Evolutionary conservation across 1,140 invertebrate genomes (phyloP).

Genomic region (Heliconius nattereri): DNA sequence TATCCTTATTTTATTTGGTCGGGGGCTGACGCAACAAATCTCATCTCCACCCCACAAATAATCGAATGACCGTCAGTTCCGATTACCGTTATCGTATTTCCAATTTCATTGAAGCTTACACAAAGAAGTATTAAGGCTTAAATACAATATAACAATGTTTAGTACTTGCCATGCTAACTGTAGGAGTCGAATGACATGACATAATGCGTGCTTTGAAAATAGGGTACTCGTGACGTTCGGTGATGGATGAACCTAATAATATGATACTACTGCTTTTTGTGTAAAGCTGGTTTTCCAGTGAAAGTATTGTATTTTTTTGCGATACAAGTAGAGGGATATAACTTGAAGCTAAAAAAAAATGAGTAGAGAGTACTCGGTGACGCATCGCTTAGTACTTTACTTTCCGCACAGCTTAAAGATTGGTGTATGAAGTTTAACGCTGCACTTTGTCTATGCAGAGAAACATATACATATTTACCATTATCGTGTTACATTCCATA

Average conservation of each 20-base stretch:
- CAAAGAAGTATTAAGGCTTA: conserved; percentile 26
- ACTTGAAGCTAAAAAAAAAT: too few relatives aligned
- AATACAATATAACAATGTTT: conserved; percentile 16
- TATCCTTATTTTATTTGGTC: neutral
- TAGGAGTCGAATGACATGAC: conserved; percentile 49
- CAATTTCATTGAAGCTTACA: conserved; percentile 21
- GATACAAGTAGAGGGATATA: too few relatives aligned
- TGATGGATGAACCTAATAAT: conserved; percentile 41
- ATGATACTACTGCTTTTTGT: conserved; percentile 21
- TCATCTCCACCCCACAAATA: conserved; percentile 29
- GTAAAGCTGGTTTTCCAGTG: conserved; percentile 17
- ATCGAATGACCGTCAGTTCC: conserved; percentile 34
- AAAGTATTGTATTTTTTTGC: too few relatives aligned
- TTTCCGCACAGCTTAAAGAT: too few relatives aligned
- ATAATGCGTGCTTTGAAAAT: conserved; percentile 50
- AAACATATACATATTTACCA: too few relatives aligned
- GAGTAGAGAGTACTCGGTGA: too few relatives aligned
- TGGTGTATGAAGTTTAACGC: too few relatives aligned
- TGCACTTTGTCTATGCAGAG: too few relatives aligned
- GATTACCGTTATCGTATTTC: conserved; percentile 32
- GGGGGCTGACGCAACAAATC: conserved; percentile 14
- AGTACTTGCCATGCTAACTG: conserved; percentile 15
- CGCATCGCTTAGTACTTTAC: too few relatives aligned
- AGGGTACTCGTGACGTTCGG: conserved; percentile 43
- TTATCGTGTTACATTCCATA: too few relatives aligned